Evolutionary conservation across 2,113 vertebrate species (phyloP).

Genomic region (Philantomba maxwellii): DNA sequence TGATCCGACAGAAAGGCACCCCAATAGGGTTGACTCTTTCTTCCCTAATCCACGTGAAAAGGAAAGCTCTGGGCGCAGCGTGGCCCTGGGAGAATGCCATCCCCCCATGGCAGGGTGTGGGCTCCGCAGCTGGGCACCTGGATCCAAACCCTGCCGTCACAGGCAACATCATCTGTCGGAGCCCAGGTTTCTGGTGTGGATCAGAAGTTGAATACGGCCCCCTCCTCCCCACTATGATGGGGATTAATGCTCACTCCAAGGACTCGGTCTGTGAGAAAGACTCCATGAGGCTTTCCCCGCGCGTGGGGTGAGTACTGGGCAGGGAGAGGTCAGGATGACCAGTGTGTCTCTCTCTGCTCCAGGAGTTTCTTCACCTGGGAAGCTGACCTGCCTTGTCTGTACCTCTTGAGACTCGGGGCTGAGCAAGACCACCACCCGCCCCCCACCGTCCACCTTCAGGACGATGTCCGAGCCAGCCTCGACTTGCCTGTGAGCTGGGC

Average conservation of each 20-base stretch:
- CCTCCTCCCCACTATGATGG: neutral
- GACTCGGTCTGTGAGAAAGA: neutral
- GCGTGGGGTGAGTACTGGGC: accelerated
- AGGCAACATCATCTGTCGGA: neutral
- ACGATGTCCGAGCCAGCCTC: neutral
- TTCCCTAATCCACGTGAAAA: neutral
- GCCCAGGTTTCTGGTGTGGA: neutral
- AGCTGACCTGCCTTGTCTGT: neutral
- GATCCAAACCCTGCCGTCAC: accelerated
- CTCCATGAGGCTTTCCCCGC: neutral
- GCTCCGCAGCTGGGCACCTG: neutral
- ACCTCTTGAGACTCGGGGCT: neutral
- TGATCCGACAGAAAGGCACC: neutral
- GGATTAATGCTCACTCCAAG: neutral
- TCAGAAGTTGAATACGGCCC: no score
- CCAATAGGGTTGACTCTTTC: neutral
- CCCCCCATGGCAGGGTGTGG: neutral
- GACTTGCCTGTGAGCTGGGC: neutral
- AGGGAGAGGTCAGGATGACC: neutral
- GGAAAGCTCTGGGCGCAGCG: neutral
- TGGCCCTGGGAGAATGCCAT: neutral
- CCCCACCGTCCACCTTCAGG: neutral
- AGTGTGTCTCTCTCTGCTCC: accelerated
- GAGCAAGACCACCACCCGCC: no score
- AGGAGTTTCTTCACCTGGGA: neutral